These are phyloP conservation scores for Mythimna impura DNA, from an alignment of 2,888 invertebrate genomes.

Conservation along the genomic window DNA sequence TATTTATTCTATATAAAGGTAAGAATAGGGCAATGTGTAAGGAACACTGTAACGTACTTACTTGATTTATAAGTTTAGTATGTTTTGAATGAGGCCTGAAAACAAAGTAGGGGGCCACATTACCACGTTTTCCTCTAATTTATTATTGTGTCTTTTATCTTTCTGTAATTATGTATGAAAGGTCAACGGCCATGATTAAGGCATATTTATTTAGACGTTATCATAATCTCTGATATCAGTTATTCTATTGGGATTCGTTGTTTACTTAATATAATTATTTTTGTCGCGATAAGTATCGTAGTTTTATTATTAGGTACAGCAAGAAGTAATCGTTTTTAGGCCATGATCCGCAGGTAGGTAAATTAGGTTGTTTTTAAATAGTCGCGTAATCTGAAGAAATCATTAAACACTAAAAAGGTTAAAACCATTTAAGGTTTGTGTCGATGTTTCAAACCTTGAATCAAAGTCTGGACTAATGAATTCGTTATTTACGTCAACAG, in stretches of 20 bases:
- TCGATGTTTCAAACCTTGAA: neutral
- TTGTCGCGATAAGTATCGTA: neutral
- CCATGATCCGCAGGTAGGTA: neutral
- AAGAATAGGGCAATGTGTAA: too few relatives aligned
- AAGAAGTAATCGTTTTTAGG: neutral
- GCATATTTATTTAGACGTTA: constrained; percentile 28
- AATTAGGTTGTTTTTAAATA: neutral
- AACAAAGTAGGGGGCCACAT: too few relatives aligned
- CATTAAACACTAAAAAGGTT: constrained; percentile 1
- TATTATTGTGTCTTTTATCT: constrained; percentile 43
- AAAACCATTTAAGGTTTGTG: neutral
- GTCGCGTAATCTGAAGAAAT: neutral
- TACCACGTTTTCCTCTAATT: neutral
- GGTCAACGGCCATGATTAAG: constrained; percentile 63
- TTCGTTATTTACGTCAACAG: constrained; percentile 1
- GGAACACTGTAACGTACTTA: too few relatives aligned
- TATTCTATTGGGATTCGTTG: constrained; percentile 33
- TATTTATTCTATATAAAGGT: too few relatives aligned
- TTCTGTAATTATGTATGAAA: constrained; percentile 39
- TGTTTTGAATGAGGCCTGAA: too few relatives aligned
- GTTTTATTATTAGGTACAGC: neutral
- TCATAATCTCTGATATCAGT: constrained; percentile 56
- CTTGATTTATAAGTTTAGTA: too few relatives aligned
- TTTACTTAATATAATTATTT: constrained; percentile 35
- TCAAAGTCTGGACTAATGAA: neutral